Base-by-base conservation (phyloP, 2,888 invertebrate genomes). In the Drosophila kuntzei region DNA sequence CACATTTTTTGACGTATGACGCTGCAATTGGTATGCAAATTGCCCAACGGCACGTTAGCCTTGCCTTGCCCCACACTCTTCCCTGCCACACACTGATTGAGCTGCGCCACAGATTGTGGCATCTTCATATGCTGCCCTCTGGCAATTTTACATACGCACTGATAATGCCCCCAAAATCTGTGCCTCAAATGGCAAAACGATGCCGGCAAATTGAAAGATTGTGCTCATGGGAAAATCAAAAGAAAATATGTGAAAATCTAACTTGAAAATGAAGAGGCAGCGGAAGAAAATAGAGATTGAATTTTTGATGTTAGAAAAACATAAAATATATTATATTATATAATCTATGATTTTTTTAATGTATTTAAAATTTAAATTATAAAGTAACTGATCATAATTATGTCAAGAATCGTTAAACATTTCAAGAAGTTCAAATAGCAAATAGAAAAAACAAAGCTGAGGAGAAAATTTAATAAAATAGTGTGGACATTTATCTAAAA, bases 1-100 rank as follows among this genome's bases (percentile, higher is more conserved):
- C 75, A 83, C 89, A 89, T 71, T 89, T 83, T 83, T 89, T 89
- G 89, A 84, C 87, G 84, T 87, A 76, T 74, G 83, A 71, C 65
- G 65, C 53, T 82, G 87, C 80, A 89, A 83, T 87, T 80, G 89
- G 85, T 84, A 84, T 84, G 83, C 83, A 84, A 84, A 84, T 84
- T 84, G 87, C 57, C 59, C 68, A 63, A 54, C 71, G 67, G 61
- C 67, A 71, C 67, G 76, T 77, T 77, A 77, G 71, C 37, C 50
- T 43, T 25, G 25, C 34, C 16, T 32, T 16, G 2, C 25, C 8
- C 16, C 37, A 5, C 34, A 11, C 34, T 5, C 12, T 6, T 32
- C 4, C 32, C 32, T 27, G 27, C 32, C 32, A 34, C 44, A 34
- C 55, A 29, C 53, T 63, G 78, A 65, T 71, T 65, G 72, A 34